A percentile compares a stretch with the other conserved stretches of the same genome.
Evolutionary conservation across 2,797 vertebrate species (phyloP).

Genomic region (Calcarius lapponicus): DNA sequence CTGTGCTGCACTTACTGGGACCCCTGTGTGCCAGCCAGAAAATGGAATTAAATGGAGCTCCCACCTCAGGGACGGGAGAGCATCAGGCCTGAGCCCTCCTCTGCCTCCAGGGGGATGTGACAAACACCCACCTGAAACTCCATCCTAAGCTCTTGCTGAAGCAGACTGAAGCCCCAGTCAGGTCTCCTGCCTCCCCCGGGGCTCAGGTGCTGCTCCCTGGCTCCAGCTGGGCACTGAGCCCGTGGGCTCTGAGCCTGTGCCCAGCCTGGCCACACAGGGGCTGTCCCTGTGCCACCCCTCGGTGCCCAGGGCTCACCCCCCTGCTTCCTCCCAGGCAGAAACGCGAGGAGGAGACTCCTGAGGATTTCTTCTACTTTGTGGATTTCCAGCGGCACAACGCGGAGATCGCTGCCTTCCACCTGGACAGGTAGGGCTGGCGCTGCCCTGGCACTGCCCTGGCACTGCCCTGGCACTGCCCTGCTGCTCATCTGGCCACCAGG

Average conservation of each 20-base stretch:
- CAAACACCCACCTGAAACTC: neutral
- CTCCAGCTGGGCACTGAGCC: neutral
- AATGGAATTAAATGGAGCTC: neutral
- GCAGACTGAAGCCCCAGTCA: neutral
- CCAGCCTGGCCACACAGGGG: rapidly evolving
- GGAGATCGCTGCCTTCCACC: slow-evolving; percentile 95
- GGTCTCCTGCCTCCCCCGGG: neutral
- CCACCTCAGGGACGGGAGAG: neutral
- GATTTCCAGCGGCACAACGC: slow-evolving; percentile 97
- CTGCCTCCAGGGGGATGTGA: rapidly evolving
- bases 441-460: too few relatives aligned
- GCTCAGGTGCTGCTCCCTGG: neutral
- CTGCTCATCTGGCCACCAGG: rapidly evolving
- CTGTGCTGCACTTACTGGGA: rapidly evolving
- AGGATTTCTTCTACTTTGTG: slow-evolving; percentile 92
- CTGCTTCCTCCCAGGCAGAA: slow-evolving; percentile 83
- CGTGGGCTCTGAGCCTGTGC: neutral
- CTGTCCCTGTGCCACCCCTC: neutral
- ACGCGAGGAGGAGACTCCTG: slow-evolving; percentile 89
- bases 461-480: too few relatives aligned
- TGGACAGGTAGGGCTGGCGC: slow-evolving; percentile 85
- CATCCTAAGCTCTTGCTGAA: neutral
- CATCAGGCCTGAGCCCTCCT: neutral
- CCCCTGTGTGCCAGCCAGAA: neutral
- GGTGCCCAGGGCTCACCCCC: neutral